These are phyloP conservation scores for Equus przewalskii DNA, from an alignment of 2,113 vertebrate genomes.

Conservation along the genomic window DNA sequence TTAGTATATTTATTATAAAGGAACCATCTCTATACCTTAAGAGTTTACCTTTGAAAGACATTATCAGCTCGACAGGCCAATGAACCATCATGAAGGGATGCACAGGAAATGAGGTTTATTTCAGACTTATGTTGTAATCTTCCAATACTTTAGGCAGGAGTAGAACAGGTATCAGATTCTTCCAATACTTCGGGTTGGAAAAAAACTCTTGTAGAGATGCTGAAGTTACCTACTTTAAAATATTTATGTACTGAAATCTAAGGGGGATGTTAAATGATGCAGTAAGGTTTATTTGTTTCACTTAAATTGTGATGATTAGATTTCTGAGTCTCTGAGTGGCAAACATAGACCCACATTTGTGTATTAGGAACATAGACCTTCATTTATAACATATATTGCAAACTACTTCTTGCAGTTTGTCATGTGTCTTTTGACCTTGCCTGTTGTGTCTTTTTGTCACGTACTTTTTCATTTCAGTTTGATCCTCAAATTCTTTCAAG, in stretches of 20 bases:
- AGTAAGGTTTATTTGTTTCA: slow-evolving; percentile 78
- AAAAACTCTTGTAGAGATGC: not conserved
- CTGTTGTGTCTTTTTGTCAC: not conserved
- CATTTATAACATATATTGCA: not conserved
- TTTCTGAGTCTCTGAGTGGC: slow-evolving; percentile 82
- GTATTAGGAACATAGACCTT: not conserved
- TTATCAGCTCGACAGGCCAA: too few relatives aligned
- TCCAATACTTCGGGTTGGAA: not conserved
- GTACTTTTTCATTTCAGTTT: not conserved
- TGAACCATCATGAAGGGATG: too few relatives aligned
- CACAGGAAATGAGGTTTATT: too few relatives aligned
- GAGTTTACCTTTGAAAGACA: too few relatives aligned
- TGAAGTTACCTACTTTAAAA: slow-evolving; percentile 62
- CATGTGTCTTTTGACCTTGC: not conserved
- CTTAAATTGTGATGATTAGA: slow-evolving; percentile 84
- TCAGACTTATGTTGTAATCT: too few relatives aligned
- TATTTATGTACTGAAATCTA: slow-evolving; percentile 70
- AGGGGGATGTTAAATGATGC: slow-evolving; percentile 53
- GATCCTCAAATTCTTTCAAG: not conserved
- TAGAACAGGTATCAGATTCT: too few relatives aligned
- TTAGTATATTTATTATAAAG: too few relatives aligned
- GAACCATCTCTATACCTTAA: too few relatives aligned
- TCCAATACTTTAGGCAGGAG: too few relatives aligned
- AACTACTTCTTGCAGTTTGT: not conserved
- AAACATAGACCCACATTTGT: slow-evolving; percentile 62